Evolutionary conservation across 2,888 invertebrate species (phyloP), one percentile per base, ranked within the genome.

Genomic region (Stenolophus ochropezus): DNA sequence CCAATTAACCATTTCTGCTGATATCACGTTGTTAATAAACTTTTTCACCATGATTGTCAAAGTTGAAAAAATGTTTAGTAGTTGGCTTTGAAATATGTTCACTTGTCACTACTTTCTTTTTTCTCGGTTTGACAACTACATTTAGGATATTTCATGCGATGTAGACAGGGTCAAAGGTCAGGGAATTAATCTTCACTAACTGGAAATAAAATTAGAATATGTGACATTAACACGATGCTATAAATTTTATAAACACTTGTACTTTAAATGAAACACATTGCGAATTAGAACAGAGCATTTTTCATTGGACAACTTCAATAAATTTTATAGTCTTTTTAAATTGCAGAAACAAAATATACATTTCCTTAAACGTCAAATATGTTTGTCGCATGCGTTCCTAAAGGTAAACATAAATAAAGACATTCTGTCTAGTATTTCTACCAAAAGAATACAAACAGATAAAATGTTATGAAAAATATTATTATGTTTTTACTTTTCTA

Each of bases 61-160:
- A 61, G 23, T n/a, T 61, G n/a, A 8, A 3, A 27, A 53, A 53
- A 53, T 16, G 14, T 18, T 53, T 6, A 14, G 11, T 11, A 23
- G 21, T 25, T 65, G 27, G 14, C 27, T 65, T 65, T 65, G 65
- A 18, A 69, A 69, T 69, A 69, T 69, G 65, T 4, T 23, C 14
- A n/a, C n/a, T 25, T 61, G 61, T 61, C 25, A 25, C 61, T 61
- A 61, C 61, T 61, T 61, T 61, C 61, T 61, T 61, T 61, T 61
- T 61, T n/a, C 56, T 25, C 5, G 2, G 14, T 61, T 61, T 61
- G 61, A 61, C 61, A 61, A 25, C 61, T 61, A 61, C 61, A 33
- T 69, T 69, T 69, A 33, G 18, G 18, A 69, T 18, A 69, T 23
- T 61, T 56, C 18, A 25, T 69, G 65, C 20, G 33, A 14, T 11